Evolutionary conservation across 2,797 vertebrate genomes (phyloP).

Genomic region (Cirrhinus molitorella): DNA sequence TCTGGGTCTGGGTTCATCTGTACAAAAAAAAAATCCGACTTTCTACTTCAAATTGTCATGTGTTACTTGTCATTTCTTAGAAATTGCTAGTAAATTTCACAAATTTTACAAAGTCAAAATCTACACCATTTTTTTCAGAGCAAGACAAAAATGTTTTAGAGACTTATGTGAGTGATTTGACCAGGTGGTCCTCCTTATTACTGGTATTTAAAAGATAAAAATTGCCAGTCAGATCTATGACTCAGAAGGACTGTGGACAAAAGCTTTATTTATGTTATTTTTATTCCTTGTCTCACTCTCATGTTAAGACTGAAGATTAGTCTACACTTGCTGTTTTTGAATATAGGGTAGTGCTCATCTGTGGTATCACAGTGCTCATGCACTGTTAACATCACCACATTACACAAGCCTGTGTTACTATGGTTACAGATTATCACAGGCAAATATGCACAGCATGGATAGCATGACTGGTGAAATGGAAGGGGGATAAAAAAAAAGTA

Average conservation of each 20-base stretch:
- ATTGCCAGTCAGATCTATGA: neutral
- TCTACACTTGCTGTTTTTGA: slow-evolving; percentile 25
- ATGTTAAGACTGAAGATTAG: slow-evolving; percentile 8
- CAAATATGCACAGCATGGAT: slow-evolving; percentile 59
- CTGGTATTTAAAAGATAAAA: neutral
- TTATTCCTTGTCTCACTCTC: neutral
- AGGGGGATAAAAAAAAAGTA: slow-evolving; percentile 22
- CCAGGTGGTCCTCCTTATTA: neutral
- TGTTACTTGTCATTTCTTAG: too few species aligned
- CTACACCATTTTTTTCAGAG: too few species aligned
- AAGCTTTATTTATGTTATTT: neutral
- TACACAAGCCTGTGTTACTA: slow-evolving; percentile 76
- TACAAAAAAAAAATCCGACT: too few species aligned
- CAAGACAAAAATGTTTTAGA: neutral
- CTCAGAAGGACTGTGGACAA: neutral
- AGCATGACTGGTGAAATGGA: slow-evolving; percentile 44
- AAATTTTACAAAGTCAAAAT: too few species aligned
- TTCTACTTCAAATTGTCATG: too few species aligned
- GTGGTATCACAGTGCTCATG: slow-evolving; percentile 72
- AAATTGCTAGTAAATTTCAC: too few species aligned
- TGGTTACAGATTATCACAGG: slow-evolving; percentile 77
- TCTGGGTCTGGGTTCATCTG: too few species aligned
- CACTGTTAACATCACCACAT: slow-evolving; percentile 73
- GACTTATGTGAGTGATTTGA: neutral
- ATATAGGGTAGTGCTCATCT: slow-evolving; percentile 45